A percentile compares a stretch with the other conserved stretches of the same genome.
These are phyloP conservation scores for Scyliorhinus canicula DNA, from an alignment of 2,797 vertebrate species.

Conservation along the genomic window DNA sequence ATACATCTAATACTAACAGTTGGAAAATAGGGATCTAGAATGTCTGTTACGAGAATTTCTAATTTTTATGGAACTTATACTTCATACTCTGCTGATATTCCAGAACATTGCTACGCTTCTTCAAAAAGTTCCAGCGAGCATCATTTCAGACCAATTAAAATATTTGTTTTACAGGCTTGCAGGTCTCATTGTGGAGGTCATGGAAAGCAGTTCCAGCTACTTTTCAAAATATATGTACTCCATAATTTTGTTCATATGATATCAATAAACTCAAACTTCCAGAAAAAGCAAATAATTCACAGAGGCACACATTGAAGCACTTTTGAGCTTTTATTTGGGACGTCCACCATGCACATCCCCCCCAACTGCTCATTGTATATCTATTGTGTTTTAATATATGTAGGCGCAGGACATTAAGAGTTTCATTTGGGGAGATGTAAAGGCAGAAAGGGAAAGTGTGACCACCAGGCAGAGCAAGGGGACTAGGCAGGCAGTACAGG, in stretches of 20 bases:
- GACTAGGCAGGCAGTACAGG: too few species aligned
- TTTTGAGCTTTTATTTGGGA: background rate
- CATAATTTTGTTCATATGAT: background rate
- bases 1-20: background rate
- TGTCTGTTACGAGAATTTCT: background rate
- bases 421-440: too few species aligned
- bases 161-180: background rate
- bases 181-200: background rate
- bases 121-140: background rate
- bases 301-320: background rate
- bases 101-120: background rate
- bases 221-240: background rate
- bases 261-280: background rate
- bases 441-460: too few species aligned
- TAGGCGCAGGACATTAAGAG: too few species aligned
- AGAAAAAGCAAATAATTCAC: background rate
- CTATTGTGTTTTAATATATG: too few species aligned
- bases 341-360: background rate
- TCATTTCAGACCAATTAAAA: background rate
- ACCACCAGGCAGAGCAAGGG: too few species aligned
- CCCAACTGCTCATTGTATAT: background rate
- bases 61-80: background rate
- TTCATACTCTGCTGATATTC: background rate
- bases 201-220: background rate
- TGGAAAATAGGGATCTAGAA: background rate